These are phyloP conservation scores for Trachymyrmex septentrionalis DNA, from an alignment of 1,140 invertebrate species.

Conservation along the genomic window DNA sequence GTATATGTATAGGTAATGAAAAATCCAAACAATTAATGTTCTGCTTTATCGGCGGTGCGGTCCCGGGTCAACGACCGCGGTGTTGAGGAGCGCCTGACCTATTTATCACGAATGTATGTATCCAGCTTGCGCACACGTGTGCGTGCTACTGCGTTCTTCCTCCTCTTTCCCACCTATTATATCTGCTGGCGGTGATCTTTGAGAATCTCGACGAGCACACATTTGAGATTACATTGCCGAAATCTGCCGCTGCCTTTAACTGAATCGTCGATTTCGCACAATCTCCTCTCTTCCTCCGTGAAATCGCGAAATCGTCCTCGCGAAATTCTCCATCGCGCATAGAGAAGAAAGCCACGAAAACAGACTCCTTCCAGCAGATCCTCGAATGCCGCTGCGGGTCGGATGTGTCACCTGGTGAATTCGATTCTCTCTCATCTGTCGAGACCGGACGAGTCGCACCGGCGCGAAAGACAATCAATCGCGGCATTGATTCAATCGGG, in stretches of 20 bases:
- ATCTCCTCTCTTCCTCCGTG: neutral
- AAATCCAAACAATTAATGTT: slow-evolving; percentile 66
- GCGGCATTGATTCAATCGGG: neutral
- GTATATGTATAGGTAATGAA: slow-evolving; percentile 59
- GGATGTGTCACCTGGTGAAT: neutral
- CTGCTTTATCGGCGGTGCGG: slow-evolving; percentile 76
- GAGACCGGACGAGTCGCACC: too few species aligned
- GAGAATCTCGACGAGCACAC: too few species aligned
- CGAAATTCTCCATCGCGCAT: neutral
- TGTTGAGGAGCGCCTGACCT: slow-evolving; percentile 78
- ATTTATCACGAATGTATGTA: slow-evolving; percentile 72
- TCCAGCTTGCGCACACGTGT: slow-evolving; percentile 52
- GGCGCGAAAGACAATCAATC: neutral
- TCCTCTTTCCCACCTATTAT: neutral
- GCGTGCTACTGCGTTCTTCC: slow-evolving; percentile 7
- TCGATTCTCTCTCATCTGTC: neutral
- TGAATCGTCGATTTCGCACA: neutral
- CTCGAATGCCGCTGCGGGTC: neutral
- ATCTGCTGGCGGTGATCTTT: neutral
- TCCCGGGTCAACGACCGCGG: slow-evolving; percentile 76
- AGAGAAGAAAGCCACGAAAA: neutral
- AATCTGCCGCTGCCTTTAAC: neutral
- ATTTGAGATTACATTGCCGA: neutral
- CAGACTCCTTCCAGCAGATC: neutral
- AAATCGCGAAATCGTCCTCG: neutral